Evolutionary conservation across 2,797 vertebrate species (phyloP), one percentile per base, ranked within the genome.

Genomic region (Xerus rutilus): DNA sequence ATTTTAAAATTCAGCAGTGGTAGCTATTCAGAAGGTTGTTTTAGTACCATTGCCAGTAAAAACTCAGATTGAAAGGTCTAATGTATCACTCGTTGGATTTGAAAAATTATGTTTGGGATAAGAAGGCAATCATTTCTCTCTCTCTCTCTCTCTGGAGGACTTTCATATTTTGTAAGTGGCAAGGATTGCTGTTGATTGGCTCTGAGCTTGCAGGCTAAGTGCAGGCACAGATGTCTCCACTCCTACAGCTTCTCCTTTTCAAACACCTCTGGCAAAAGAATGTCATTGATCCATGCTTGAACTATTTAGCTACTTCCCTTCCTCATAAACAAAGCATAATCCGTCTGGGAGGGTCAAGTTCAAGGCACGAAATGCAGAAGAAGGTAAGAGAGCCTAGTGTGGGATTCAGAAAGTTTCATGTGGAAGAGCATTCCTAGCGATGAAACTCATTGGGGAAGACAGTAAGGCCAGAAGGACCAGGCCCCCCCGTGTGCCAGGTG

Each of bases 1-100:
- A 98, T 97, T 98, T 98, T 98, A 97, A 98, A 97, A 98, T 98
- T 98, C 98, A 98, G 96, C 97, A 98, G 96, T 97, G 97, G 98
- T 97, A 97, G 97, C 98, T 97, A 78, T 97, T 98, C 97, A 95
- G 98, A 97, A 96, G 97, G 97, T 98, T 98, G 96, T 98, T 98
- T 97, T 98, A 96, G 96, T 89, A 89, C 45, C 72, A 20, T 35
- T 98, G 98, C 98, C 98, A 98, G 98, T 98, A 98, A 98, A 98
- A 98, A 98, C 98, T 97, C 95, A 0, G 32, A 98, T 97, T 98
- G 97, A 98, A 98, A 98, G 97, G 95, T 97, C 97, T 98, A 91
- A 98, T 98, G 97, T 98, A 97, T 98, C 98, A 98, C 97, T 97
- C 95, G 0, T 69, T 91, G 94, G 89, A 95, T 97, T 97, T 98